phyloP scores from a whole-genome alignment of 2,888 invertebrate species.

The Acanthosepion pharaonis region DNA sequence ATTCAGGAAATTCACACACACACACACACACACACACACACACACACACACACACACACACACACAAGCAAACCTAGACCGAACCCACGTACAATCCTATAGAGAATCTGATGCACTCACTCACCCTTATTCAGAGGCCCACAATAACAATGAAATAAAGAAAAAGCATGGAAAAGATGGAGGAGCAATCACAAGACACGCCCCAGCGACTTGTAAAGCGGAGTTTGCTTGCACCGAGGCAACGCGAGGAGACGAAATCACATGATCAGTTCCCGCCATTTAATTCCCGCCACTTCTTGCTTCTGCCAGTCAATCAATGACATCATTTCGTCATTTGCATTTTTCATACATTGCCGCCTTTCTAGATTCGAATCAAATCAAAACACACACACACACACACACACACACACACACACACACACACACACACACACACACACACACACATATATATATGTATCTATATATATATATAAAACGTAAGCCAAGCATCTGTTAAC shows the following conservation, averaged over 20 bases:
- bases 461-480: no score
- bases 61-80: background rate
- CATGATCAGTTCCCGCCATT: background rate
- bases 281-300: background rate
- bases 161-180: background rate
- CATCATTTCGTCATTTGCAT: background rate
- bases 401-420: background rate
- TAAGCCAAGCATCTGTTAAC: no score
- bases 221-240: background rate
- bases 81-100: background rate
- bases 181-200: background rate
- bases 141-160: background rate
- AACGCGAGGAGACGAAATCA: background rate
- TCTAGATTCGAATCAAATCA: background rate
- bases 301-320: background rate
- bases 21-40: no score
- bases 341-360: background rate
- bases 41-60: no score
- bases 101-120: background rate
- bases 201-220: background rate
- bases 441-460: background rate
- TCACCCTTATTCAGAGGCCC: background rate
- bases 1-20: no score
- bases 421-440: background rate
- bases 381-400: background rate